Percentiles rank a stretch among this genome's conserved stretches.
Evolutionary conservation across 2,113 vertebrate genomes (phyloP).

Genomic region (Hippocampus barbouri): DNA sequence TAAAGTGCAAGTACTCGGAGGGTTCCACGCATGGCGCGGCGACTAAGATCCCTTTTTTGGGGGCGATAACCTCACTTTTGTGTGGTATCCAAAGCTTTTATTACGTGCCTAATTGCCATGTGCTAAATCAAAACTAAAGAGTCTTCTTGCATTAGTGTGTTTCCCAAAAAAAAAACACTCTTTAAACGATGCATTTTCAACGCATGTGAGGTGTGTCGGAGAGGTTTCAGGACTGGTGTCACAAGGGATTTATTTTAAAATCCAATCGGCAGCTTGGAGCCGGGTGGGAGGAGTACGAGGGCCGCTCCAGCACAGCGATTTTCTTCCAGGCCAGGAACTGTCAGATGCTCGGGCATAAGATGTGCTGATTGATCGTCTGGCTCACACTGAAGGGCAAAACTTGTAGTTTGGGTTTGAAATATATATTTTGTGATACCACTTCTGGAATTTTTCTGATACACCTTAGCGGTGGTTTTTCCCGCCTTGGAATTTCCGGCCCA

Average conservation of each 20-base stretch:
- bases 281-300: no score
- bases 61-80: slow-evolving; percentile 12
- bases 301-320: no score
- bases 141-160: not conserved
- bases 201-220: not conserved
- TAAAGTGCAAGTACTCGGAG: slow-evolving; percentile 19
- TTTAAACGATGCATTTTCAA: not conserved
- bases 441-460: no score
- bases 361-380: no score
- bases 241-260: no score
- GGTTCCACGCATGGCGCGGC: slow-evolving; percentile 2
- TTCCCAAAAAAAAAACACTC: not conserved
- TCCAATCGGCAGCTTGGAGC: no score
- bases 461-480: not conserved
- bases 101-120: not conserved
- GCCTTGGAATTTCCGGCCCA: not conserved
- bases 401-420: no score
- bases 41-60: slow-evolving; percentile 19
- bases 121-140: slow-evolving; percentile 1
- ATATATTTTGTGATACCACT: no score
- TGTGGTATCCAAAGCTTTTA: slow-evolving; percentile 6
- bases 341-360: no score
- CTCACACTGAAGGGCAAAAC: no score
- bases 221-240: no score
- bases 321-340: no score